Conservation (phyloP, 2,113 vertebrate species). For the Anolis sagrei region DNA sequence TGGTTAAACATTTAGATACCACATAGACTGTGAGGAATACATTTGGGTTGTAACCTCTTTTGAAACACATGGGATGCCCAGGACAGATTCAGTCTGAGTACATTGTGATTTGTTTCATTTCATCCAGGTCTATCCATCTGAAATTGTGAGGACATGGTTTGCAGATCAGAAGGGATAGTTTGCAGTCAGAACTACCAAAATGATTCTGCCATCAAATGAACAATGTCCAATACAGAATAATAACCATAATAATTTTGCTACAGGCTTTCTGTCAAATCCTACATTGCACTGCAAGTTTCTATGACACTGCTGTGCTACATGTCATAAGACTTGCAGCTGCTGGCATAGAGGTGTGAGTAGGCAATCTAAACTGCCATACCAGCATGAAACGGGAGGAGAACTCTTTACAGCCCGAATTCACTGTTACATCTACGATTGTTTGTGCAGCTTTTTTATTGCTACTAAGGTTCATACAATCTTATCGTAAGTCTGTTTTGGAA, state of each 20-base stretch:
- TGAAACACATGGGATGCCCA: not conserved
- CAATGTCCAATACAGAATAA: not conserved
- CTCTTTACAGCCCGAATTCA: not conserved
- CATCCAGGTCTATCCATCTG: not conserved
- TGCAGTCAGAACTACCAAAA: not conserved
- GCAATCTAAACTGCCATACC: too few species aligned
- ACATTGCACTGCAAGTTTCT: not conserved
- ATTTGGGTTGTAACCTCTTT: not conserved
- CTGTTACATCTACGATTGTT: not conserved
- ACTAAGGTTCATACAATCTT: too few species aligned
- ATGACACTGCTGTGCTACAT: too few species aligned
- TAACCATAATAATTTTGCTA: not conserved
- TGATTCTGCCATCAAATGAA: not conserved
- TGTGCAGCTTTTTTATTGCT: too few species aligned
- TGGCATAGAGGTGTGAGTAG: too few species aligned
- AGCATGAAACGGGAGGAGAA: not conserved
- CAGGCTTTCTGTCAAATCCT: not conserved
- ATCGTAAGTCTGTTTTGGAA: too few species aligned
- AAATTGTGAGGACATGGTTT: not conserved
- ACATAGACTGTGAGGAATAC: not conserved
- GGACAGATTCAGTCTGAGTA: not conserved
- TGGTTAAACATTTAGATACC: not conserved
- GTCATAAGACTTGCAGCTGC: too few species aligned
- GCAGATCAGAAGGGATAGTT: not conserved
- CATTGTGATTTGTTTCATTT: not conserved